phyloP scores from a whole-genome alignment of 2,113 vertebrate species.

The Cygnus buccinator region DNA sequence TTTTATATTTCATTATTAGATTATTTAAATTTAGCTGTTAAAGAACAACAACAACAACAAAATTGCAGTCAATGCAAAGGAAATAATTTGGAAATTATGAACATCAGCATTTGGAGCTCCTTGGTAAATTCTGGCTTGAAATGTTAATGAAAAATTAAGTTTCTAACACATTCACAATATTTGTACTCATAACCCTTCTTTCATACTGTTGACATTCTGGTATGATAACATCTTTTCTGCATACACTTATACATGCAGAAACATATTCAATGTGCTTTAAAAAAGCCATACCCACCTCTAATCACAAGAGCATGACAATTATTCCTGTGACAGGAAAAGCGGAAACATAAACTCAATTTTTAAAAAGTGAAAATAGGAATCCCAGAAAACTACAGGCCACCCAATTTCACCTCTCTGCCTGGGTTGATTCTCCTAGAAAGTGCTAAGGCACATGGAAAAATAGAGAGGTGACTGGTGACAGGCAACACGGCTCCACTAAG shows the following conservation, averaged over 20 bases:
- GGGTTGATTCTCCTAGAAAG: background rate
- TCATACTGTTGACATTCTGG: background rate
- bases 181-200: background rate
- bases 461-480: too few species aligned
- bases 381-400: too few species aligned
- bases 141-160: background rate
- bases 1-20: background rate
- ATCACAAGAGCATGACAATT: too few species aligned
- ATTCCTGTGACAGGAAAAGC: too few species aligned
- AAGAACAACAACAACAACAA: too few species aligned
- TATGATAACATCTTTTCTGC: background rate
- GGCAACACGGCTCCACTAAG: background rate
- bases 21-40: too few species aligned
- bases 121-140: background rate
- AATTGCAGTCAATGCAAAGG: background rate
- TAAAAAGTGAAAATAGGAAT: too few species aligned
- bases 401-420: background rate
- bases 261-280: background rate
- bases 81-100: background rate
- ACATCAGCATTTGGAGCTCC: background rate
- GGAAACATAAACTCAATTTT: too few species aligned
- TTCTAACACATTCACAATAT: too few species aligned
- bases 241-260: background rate
- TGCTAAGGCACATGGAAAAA: background rate
- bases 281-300: background rate